Conservation (phyloP, 2,113 vertebrate genomes). For the Equus quagga region DNA sequence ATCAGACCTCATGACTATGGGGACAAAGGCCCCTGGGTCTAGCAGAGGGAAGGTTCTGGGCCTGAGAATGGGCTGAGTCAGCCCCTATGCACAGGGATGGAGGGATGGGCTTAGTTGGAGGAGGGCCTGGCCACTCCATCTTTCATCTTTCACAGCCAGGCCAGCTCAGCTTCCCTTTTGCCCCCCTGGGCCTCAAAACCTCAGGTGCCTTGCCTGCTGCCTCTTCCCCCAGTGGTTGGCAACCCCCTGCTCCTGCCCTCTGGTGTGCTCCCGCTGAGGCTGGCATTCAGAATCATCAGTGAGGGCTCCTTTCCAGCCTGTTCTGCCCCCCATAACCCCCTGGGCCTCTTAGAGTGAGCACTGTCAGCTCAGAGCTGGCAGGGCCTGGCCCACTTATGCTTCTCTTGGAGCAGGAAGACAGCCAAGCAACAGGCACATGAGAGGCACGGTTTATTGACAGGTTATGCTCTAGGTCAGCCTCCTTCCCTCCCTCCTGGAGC, state of each 20-base stretch:
- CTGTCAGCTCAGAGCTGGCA: background rate
- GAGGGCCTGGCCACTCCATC: slow-evolving; percentile 12
- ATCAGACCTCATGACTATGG: slow-evolving; percentile 66
- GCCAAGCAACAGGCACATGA: background rate
- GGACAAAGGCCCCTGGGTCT: slow-evolving; percentile 66
- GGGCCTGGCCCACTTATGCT: background rate
- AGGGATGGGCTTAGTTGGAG: background rate
- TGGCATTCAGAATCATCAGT: background rate
- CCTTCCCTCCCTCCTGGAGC: background rate
- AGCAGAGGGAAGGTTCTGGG: slow-evolving; percentile 74
- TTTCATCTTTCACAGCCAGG: background rate
- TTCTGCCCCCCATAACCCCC: background rate
- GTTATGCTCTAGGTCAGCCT: too few species aligned
- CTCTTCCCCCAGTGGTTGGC: background rate
- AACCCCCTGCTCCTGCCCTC: background rate
- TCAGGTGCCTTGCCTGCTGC: background rate
- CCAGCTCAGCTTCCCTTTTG: background rate
- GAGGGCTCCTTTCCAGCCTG: background rate
- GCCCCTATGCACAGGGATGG: slow-evolving; percentile 35
- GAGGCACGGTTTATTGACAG: slow-evolving; percentile 68
- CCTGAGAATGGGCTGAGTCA: slow-evolving; percentile 72
- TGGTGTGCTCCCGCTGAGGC: background rate
- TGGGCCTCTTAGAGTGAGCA: background rate
- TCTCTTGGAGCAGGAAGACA: background rate
- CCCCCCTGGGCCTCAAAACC: background rate